These are phyloP conservation scores for Hetaerina titia DNA, from an alignment of 2,888 invertebrate genomes.

Conservation along the genomic window DNA sequence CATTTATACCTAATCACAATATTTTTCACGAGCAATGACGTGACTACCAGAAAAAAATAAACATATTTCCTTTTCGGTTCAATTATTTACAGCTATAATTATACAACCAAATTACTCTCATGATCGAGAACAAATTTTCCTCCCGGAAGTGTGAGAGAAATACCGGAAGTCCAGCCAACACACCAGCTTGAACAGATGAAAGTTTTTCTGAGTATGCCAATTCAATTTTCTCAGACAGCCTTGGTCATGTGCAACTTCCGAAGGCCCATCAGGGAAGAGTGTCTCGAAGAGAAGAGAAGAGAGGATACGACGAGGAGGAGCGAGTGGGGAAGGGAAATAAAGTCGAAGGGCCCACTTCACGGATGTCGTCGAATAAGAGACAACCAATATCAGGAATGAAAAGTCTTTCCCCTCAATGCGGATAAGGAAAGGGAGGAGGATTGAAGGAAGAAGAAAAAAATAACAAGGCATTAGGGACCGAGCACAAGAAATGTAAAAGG, in stretches of 20 bases:
- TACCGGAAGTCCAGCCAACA: neutral
- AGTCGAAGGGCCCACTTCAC: neutral
- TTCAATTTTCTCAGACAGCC: conserved; percentile 21
- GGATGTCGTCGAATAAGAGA: conserved; percentile 16
- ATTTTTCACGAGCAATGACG: too few relatives aligned
- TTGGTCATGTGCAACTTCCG: neutral
- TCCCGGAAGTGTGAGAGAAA: neutral
- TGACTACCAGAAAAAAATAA: neutral
- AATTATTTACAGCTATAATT: neutral
- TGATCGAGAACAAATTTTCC: neutral
- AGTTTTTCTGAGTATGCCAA: neutral
- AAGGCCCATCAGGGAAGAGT: neutral
- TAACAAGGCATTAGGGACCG: neutral
- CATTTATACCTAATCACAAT: too few relatives aligned
- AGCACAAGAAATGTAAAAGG: neutral
- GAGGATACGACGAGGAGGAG: neutral
- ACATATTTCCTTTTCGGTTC: neutral
- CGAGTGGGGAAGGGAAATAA: neutral
- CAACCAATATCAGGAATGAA: conserved; percentile 18
- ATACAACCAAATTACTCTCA: neutral
- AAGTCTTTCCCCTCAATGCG: neutral
- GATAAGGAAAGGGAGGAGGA: neutral
- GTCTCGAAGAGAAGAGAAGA: neutral
- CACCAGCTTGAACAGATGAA: neutral
- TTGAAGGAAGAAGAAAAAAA: neutral